Conservation (phyloP, 2,113 vertebrate species). For the Brachionichthys hirsutus region DNA sequence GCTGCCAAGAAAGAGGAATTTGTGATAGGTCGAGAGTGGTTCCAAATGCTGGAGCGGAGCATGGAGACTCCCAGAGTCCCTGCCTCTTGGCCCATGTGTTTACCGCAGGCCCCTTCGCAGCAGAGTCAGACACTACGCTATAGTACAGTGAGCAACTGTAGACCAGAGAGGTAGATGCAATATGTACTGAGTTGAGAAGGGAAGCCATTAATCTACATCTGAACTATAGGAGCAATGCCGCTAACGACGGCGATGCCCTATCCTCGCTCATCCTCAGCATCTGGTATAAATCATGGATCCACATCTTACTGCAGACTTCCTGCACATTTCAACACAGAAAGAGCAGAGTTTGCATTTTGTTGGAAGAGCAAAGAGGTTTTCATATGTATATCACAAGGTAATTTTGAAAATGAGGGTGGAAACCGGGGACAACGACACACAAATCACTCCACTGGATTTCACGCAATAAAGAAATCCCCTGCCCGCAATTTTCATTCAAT, state of each 20-base stretch:
- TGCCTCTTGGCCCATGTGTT: conserved; percentile 73
- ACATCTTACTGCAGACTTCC: not conserved
- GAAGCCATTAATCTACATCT: not conserved
- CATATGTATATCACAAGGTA: not conserved
- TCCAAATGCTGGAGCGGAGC: conserved; percentile 79
- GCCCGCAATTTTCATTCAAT: conserved; percentile 16
- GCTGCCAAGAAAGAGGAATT: conserved; percentile 87
- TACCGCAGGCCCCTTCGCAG: conserved; percentile 35
- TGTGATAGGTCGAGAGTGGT: conserved; percentile 84
- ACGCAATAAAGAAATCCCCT: conserved; percentile 28
- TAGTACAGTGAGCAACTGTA: conserved; percentile 12
- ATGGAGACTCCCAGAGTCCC: conserved; percentile 74
- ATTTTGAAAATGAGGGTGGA: conserved; percentile 6
- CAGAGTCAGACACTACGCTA: conserved; percentile 20
- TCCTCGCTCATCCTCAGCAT: no score
- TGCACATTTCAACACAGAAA: not conserved
- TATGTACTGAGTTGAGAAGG: not conserved
- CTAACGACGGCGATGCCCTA: no score
- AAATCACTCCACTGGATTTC: conserved; percentile 26
- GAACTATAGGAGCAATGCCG: no score
- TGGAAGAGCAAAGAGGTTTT: not conserved
- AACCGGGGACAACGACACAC: not conserved
- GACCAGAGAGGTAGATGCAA: not conserved
- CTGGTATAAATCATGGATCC: not conserved
- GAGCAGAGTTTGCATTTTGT: no score